Evolutionary conservation across 2,888 invertebrate species (phyloP), one percentile per base, ranked within the genome.

Genomic region (Copidosoma aretas): DNA sequence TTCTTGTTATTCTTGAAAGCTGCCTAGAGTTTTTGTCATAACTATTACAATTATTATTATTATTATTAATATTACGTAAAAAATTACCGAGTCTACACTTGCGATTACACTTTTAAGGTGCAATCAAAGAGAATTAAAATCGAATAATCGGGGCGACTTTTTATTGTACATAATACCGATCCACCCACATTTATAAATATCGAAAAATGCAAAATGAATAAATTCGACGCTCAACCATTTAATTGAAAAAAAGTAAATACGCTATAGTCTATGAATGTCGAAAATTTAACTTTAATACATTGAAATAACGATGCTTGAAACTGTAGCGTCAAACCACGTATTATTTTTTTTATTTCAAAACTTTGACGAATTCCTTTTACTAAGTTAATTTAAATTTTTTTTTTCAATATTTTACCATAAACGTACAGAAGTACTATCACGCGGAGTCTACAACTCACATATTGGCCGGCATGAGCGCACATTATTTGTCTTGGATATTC

Each of bases 41-140:
- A n/a, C n/a, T n/a, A n/a, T n/a, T n/a, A n/a, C n/a, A 32, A 32
- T 32, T 22, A 19, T 53, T 41, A n/a, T 64, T 64, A 39, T 41
- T 59, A 51, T 63, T 64, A 67, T 70, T 49, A 64, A 67, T 64
- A 68, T 43, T 68, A 60, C 65, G 71, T 71, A 68, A 66, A 71
- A 71, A 71, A 71, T 62, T 71, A 68, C 62, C 39, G 67, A 43
- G 53, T 54, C 65, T 52, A 65, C 58, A 19, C 5, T n/a, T n/a
- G 24, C 43, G 53, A 59, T 46, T 17, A 53, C 25, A 52, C 39
- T 24, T n/a, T 21, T 19, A 21, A 46, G 15, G 22, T 49, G 8
- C 12, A 17, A 32, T 10, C 19, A 54, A 59, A 46, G 19, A 64
- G 39, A 59, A 68, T 32, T 14, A 52, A 49, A 51, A 24, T 32